Conservation (phyloP, 2,113 vertebrate species). For the Pseudorectes ferrugineus region DNA sequence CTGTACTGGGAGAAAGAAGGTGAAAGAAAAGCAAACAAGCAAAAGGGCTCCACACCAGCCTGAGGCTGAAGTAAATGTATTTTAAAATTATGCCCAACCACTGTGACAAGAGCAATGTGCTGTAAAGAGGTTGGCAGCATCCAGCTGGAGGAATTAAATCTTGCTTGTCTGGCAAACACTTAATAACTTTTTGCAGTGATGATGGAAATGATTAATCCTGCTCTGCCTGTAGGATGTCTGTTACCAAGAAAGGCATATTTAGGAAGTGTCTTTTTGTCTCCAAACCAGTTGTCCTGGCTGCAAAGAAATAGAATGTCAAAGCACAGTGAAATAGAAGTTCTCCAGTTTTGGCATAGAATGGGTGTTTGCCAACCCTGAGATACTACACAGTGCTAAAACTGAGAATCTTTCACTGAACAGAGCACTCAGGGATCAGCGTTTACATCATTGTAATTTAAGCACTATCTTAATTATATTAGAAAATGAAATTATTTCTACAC, state of each 20-base stretch:
- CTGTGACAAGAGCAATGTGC: slow-evolving; percentile 36
- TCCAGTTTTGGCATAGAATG: neutral
- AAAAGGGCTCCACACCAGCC: neutral
- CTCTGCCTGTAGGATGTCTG: neutral
- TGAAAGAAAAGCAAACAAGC: slow-evolving; percentile 35
- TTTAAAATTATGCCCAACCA: slow-evolving; percentile 42
- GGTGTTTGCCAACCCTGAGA: neutral
- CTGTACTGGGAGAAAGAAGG: neutral
- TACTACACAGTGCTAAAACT: neutral
- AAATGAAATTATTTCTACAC: neutral
- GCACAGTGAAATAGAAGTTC: neutral
- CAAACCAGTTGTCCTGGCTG: neutral
- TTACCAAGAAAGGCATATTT: neutral
- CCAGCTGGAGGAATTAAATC: slow-evolving; percentile 48
- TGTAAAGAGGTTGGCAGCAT: neutral
- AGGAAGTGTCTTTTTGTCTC: neutral
- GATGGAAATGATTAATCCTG: slow-evolving; percentile 21
- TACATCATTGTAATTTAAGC: neutral
- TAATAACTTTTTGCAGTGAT: neutral
- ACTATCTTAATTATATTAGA: neutral
- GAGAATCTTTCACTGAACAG: neutral
- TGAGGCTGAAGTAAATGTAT: slow-evolving; percentile 40
- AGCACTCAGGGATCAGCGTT: neutral
- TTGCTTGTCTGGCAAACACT: slow-evolving; percentile 14
- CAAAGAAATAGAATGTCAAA: neutral